Base-by-base conservation (phyloP, 2,888 invertebrate species). In the Mimumesa dahlbomi region DNA sequence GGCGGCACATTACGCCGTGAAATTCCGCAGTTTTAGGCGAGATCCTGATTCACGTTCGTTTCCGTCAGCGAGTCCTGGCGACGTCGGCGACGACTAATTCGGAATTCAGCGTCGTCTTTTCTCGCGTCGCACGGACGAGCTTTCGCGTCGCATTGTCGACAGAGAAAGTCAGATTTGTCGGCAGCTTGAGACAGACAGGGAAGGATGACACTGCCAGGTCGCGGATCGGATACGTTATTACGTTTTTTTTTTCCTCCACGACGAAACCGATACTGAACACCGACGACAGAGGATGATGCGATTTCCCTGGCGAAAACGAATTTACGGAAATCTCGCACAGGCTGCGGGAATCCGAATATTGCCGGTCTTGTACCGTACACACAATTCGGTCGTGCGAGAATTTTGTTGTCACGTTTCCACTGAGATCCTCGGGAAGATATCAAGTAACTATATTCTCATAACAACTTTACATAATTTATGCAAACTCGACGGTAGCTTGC, bases 61-160 rank as follows among this genome's bases (percentile, higher is more conserved):
- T 34, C n/a, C n/a, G 9, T 34, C n/a, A 11, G n/a, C n/a, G n/a
- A n/a, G n/a, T 3, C 9, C n/a, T 34, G 13, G n/a, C 25, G 9
- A 13, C 18, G 21, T 7, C 31, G 31, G 57, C 31, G 49, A 53
- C 65, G 70, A 69, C 71, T 73, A 77, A 85, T 82, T 82, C 82
- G 49, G 84, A 85, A 87, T 87, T 86, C 86, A 82, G 81, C 56
- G 64, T 71, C 72, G 81, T 68, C 66, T 69, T 76, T 73, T 72
- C 70, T 49, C 25, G 18, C n/a, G 42, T 70, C 83, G 87, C 87
- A 86, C 87, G 86, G 79, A 73, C 72, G 85, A 74, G 71, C 78
- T 82, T 82, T 66, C 58, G 73, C 73, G 53, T 69, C 7, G 11
- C 38, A 40, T 59, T 7, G 46, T 9, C 11, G 9, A 36, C 29